Evolutionary conservation across 2,888 invertebrate genomes (phyloP).

Genomic region (Mactromeris polynyma): DNA sequence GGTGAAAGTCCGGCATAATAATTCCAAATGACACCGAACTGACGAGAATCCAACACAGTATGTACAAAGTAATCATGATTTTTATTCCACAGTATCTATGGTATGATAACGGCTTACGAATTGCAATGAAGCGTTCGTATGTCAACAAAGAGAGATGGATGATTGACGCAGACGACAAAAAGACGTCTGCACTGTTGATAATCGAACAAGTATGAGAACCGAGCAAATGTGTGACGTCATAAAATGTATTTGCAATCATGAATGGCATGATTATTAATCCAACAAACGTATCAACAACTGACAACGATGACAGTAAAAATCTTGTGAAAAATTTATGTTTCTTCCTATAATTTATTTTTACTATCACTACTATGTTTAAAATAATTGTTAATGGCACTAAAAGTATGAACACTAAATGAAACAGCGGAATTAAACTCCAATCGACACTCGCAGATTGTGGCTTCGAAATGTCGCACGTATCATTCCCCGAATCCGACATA

Average conservation of each 20-base stretch:
- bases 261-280: constrained; percentile 57
- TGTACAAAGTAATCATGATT: constrained; percentile 21
- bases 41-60: constrained; percentile 36
- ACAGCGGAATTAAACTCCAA: neutral
- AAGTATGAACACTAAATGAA: neutral
- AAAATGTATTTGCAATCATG: constrained; percentile 29
- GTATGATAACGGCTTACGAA: constrained; percentile 50
- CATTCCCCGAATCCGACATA: neutral
- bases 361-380: constrained; percentile 20
- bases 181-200: constrained; percentile 50
- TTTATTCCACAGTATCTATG: constrained; percentile 34
- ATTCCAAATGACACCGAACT: constrained; percentile 43
- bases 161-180: constrained; percentile 49
- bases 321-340: constrained; percentile 51
- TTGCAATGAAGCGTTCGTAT: constrained; percentile 52
- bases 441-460: neutral
- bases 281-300: constrained; percentile 47
- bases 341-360: constrained; percentile 15
- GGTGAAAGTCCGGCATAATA: constrained; percentile 45
- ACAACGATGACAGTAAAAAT: constrained; percentile 51
- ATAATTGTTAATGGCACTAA: constrained; percentile 17
- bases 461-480: neutral
- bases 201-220: constrained; percentile 49
- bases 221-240: constrained; percentile 4
- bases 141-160: constrained; percentile 49